These are phyloP conservation scores for Trypoxylus dichotomus DNA, from an alignment of 1,140 invertebrate species.

Conservation along the genomic window DNA sequence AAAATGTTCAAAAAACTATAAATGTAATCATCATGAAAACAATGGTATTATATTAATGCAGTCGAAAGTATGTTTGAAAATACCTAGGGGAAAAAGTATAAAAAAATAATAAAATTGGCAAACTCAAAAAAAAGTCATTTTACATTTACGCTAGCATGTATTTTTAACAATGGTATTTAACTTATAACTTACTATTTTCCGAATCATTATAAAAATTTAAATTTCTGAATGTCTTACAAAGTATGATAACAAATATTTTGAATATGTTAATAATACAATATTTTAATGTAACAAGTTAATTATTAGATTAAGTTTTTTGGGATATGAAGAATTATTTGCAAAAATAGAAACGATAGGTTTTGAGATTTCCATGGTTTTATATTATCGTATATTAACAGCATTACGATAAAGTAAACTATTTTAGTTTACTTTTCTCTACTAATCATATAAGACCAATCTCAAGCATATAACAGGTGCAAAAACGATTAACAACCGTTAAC, in stretches of 20 bases:
- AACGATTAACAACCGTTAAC: neutral
- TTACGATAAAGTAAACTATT: neutral
- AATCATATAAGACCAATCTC: neutral
- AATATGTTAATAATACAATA: neutral
- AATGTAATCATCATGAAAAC: neutral
- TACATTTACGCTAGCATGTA: constrained; percentile 2
- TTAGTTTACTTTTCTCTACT: too few species aligned
- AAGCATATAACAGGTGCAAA: neutral
- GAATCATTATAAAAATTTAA: neutral
- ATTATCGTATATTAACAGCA: neutral
- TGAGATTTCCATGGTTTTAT: neutral
- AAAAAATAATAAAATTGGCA: constrained; percentile 21
- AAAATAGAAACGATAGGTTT: neutral
- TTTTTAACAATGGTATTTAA: constrained; percentile 11
- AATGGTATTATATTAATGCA: neutral
- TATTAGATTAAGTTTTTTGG: constrained; percentile 2
- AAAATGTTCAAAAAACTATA: constrained; percentile 2
- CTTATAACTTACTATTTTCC: neutral
- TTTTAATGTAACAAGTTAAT: neutral
- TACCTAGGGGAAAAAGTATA: neutral
- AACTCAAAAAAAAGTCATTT: neutral
- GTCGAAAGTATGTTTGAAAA: neutral
- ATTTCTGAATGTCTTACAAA: neutral
- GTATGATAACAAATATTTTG: neutral
- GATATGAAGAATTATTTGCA: constrained; percentile 14